These are phyloP conservation scores for Machimus atricapillus DNA, from an alignment of 2,888 invertebrate species.

Conservation along the genomic window DNA sequence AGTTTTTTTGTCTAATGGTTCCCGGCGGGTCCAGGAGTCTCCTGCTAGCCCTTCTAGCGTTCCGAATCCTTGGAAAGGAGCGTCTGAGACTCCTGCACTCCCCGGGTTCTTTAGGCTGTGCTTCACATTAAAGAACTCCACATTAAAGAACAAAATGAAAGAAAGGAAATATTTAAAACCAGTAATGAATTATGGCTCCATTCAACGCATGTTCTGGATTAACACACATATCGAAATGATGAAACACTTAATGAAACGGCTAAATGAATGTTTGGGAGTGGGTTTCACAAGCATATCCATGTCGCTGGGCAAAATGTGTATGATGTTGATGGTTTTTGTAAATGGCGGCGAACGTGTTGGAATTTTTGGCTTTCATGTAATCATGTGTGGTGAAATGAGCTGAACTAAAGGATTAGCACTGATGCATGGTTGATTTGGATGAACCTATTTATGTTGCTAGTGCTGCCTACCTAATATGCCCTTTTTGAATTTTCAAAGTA, in stretches of 20 bases:
- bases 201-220: conserved; percentile 18
- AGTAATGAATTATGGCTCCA: conserved; percentile 23
- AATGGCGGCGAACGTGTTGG: background rate
- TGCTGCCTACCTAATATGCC: background rate
- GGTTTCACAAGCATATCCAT: background rate
- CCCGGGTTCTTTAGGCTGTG: conserved; percentile 12
- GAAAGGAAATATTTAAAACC: conserved; percentile 21
- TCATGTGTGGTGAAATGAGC: background rate
- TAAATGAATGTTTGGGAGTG: background rate
- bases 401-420: background rate
- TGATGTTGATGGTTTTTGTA: background rate
- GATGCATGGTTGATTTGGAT: background rate
- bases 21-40: background rate
- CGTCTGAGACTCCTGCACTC: background rate
- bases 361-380: background rate
- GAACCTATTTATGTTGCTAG: background rate
- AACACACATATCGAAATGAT: conserved; percentile 1
- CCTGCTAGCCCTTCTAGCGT: too few relatives aligned
- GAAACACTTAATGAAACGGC: conserved; percentile 16
- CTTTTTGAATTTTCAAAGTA: background rate
- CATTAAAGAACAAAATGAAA: conserved; percentile 26
- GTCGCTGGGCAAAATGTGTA: background rate
- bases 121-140: conserved; percentile 26
- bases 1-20: background rate
- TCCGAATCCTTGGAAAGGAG: background rate